Evolutionary conservation across 2,113 vertebrate genomes (phyloP).

Genomic region (Pterocles gutturalis): DNA sequence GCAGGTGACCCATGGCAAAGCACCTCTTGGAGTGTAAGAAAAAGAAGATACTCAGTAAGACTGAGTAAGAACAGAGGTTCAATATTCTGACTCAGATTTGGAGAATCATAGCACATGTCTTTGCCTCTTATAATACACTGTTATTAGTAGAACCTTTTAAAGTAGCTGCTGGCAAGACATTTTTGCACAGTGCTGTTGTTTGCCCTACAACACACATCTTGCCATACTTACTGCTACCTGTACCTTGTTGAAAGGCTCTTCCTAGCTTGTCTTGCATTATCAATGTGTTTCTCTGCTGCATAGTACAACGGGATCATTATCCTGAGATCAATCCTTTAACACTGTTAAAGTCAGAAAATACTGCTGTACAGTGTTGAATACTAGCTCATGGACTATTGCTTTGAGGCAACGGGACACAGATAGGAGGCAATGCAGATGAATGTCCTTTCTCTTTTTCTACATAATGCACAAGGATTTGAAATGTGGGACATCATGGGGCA

Average conservation of each 20-base stretch:
- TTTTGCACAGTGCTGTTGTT: not conserved
- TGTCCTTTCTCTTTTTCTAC: not conserved
- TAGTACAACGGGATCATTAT: not conserved
- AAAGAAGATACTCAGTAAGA: not conserved
- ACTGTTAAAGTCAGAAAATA: not conserved
- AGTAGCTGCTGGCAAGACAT: not conserved
- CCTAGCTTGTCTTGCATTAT: not conserved
- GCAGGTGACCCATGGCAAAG: not conserved
- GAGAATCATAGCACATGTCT: not conserved
- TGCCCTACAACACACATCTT: not conserved
- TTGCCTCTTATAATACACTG: not conserved
- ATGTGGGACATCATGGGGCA: not conserved
- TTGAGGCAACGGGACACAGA: not conserved
- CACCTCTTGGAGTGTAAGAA: not conserved
- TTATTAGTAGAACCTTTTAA: not conserved
- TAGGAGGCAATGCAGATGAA: not conserved
- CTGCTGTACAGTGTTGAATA: not conserved
- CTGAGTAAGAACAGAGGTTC: not conserved
- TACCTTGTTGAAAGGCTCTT: not conserved
- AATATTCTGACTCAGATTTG: not conserved
- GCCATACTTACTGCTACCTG: not conserved
- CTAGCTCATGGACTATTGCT: not conserved
- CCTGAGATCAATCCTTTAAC: not conserved
- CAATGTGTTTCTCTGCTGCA: not conserved
- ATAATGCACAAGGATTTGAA: not conserved